Conservation (phyloP, 1,140 invertebrate species). For the Papilio xuthus region DNA sequence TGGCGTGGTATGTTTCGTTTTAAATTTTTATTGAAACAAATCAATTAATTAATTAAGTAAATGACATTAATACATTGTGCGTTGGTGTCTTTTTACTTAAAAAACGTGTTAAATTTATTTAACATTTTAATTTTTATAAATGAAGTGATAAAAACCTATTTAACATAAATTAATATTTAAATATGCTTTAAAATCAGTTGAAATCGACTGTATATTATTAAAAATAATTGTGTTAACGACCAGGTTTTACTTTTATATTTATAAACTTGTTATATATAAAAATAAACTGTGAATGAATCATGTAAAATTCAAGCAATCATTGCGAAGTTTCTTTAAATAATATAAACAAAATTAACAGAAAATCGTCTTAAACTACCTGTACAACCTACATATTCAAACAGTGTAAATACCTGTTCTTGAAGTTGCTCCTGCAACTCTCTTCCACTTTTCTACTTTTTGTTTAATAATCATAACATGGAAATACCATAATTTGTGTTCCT, state of each 20-base stretch:
- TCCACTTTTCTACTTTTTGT: slow-evolving; percentile 81
- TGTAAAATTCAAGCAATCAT: neutral
- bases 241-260: neutral
- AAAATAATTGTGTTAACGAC: neutral
- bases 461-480: slow-evolving; percentile 78
- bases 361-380: slow-evolving; percentile 66
- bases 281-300: neutral
- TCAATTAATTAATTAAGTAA: neutral
- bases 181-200: neutral
- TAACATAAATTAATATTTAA: neutral
- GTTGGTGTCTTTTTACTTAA: neutral
- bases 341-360: slow-evolving; percentile 50
- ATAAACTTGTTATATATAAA: neutral
- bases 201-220: neutral
- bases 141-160: neutral
- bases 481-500: slow-evolving; percentile 49
- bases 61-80: neutral
- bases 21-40: neutral
- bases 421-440: slow-evolving; percentile 79
- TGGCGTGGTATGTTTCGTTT: neutral
- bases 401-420: slow-evolving; percentile 80
- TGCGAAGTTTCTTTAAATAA: slow-evolving; percentile 24
- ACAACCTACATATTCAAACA: slow-evolving; percentile 78
- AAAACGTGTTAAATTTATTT: neutral
- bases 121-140: neutral